phyloP scores from a whole-genome alignment of 2,797 vertebrate species.

The Telmatherina bonti region DNA sequence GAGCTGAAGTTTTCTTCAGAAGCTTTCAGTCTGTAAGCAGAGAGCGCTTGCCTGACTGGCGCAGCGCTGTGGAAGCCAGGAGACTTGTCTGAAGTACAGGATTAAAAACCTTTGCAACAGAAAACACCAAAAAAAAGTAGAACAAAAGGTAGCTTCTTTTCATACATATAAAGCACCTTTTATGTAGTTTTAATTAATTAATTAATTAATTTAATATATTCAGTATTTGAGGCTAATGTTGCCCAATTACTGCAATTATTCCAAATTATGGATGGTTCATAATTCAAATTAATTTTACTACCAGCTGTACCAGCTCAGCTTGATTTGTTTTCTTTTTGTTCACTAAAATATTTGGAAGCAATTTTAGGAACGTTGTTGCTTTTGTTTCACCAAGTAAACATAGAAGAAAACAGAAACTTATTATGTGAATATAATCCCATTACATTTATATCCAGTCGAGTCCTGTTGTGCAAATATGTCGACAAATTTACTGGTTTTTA shows the following conservation, averaged over 20 bases:
- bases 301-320: background rate
- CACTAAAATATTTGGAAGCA: no score
- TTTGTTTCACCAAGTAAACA: no score
- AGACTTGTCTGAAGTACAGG: slow-evolving; percentile 20
- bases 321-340: no score
- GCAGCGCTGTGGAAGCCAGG: slow-evolving; percentile 10
- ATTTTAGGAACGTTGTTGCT: no score
- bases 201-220: background rate
- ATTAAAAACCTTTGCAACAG: slow-evolving; percentile 28
- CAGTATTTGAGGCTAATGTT: background rate
- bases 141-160: background rate
- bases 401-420: no score
- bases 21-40: slow-evolving; percentile 67
- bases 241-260: background rate
- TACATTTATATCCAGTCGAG: no score
- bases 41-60: slow-evolving; percentile 8
- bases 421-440: no score
- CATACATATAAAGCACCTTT: background rate
- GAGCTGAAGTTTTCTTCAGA: slow-evolving; percentile 52
- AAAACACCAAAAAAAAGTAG: background rate
- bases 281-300: background rate
- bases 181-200: background rate
- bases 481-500: no score
- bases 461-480: no score
- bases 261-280: background rate